Conservation (phyloP, 1,140 invertebrate genomes). For the Globodera rostochiensis region DNA sequence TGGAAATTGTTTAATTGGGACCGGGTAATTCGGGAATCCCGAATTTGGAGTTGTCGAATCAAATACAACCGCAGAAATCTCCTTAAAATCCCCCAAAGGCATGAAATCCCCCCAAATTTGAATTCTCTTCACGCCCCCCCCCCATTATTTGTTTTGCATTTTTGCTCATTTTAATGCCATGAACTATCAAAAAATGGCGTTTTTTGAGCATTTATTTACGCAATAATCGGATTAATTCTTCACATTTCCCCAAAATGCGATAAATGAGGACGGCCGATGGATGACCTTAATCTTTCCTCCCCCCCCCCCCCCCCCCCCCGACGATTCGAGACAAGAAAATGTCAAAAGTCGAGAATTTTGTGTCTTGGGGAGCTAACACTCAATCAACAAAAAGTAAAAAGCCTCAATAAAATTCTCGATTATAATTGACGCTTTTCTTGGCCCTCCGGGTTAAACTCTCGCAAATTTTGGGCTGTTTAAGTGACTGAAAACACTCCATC, state of each 20-base stretch:
- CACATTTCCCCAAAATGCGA: not conserved
- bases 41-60: too few relatives aligned
- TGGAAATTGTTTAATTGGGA: too few relatives aligned
- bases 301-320: too few relatives aligned
- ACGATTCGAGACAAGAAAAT: not conserved
- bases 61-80: too few relatives aligned
- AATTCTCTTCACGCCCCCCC: too few relatives aligned
- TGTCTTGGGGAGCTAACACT: too few relatives aligned
- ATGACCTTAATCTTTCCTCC: not conserved
- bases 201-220: conserved; percentile 7
- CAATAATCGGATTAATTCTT: not conserved
- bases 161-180: not conserved
- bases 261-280: not conserved
- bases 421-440: not conserved
- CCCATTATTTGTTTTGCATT: not conserved
- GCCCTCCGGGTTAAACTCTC: not conserved
- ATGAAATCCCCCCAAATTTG: too few relatives aligned
- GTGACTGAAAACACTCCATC: not conserved
- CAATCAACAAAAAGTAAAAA: too few relatives aligned
- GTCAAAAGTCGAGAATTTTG: not conserved
- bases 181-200: not conserved
- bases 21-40: too few relatives aligned
- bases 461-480: too few relatives aligned
- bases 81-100: too few relatives aligned
- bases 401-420: too few relatives aligned